Base-by-base conservation (phyloP, 2,113 vertebrate species). In the Menura novaehollandiae region DNA sequence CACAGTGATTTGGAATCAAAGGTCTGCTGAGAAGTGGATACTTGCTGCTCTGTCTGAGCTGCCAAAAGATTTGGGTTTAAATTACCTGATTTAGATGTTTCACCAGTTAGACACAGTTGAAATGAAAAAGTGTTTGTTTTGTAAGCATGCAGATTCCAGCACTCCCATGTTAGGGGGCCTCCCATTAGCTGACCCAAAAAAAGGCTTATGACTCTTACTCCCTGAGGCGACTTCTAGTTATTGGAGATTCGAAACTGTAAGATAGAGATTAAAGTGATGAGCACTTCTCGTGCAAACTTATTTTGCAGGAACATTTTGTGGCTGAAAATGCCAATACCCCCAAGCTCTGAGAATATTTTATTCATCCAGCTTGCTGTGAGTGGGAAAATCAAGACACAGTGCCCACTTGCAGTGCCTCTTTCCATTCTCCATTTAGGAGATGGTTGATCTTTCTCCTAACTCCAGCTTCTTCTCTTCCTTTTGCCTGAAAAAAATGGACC, bases 11-110 rank as follows among this genome's bases (percentile, higher is more conserved):
- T 89, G 56, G 85, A 95, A 95, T 86, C 60, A 91, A 91, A 93
- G 66, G 37, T 85, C 80, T 95, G 37, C 90, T 90, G 64, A 95
- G 69, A 68, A 83, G 68, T 47, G 23, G 52, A 77, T 88, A 94
- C 56, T 86, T 72, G 56, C 52, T 91, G n/a, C 83, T 96, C 90
- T 90, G 84, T 76, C 58, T 76, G 52, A 95, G 66, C 80, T 94
- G 92, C 93, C 95, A 93, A 60, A 81, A 93, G 76, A 68, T 94
- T 75, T 85, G 53, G 73, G 56, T 89, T 94, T 92, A 78, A 95
- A 66, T 97, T 95, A 94, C 96, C 91, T 53, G 73, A 73, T 77
- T 60, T 75, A 90, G 96, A 92, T 94, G 56, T 92, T 91, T 81
- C 58, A 75, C 51, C 55, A 90, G 88, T 93, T 94, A 97, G 83